Evolutionary conservation across 2,888 invertebrate genomes (phyloP).

Genomic region (Rhodophaea formosa): DNA sequence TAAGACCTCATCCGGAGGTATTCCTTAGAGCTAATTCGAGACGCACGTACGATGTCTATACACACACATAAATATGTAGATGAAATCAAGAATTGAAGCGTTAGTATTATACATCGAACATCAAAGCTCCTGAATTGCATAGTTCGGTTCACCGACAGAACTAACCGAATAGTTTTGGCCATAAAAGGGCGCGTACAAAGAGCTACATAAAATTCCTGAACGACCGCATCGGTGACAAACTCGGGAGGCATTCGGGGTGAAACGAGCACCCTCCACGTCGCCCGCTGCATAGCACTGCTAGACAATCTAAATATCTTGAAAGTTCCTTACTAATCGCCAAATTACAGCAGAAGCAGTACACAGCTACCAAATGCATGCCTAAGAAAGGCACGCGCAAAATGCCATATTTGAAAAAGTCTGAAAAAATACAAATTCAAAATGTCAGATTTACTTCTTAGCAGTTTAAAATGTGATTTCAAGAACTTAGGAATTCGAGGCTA

Average conservation of each 20-base stretch:
- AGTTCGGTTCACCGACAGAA: slow-evolving; percentile 64
- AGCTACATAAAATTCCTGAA: slow-evolving; percentile 77
- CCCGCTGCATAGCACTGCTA: slow-evolving; percentile 75
- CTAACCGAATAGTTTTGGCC: slow-evolving; percentile 71
- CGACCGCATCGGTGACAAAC: slow-evolving; percentile 76
- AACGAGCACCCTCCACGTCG: slow-evolving; percentile 57
- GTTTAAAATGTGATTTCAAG: too few relatives aligned
- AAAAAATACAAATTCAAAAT: too few relatives aligned
- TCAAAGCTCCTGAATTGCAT: slow-evolving; percentile 67
- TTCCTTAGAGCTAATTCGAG: too few relatives aligned
- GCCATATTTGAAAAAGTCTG: not conserved
- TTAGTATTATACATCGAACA: slow-evolving; percentile 29
- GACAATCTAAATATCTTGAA: slow-evolving; percentile 78
- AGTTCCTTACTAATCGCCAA: slow-evolving; percentile 67
- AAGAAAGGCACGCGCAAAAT: slow-evolving; percentile 35
- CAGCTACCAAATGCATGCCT: slow-evolving; percentile 73
- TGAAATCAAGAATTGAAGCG: not conserved
- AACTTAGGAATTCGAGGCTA: too few relatives aligned
- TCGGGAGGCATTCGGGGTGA: slow-evolving; percentile 70
- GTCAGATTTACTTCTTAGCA: too few relatives aligned
- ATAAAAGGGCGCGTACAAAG: slow-evolving; percentile 77
- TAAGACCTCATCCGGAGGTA: too few relatives aligned
- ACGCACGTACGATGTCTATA: too few relatives aligned
- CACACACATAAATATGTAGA: not conserved
- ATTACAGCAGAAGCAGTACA: slow-evolving; percentile 60